Conservation (phyloP, 1,140 invertebrate species). For the Stenopsyche tienmushanensis region DNA sequence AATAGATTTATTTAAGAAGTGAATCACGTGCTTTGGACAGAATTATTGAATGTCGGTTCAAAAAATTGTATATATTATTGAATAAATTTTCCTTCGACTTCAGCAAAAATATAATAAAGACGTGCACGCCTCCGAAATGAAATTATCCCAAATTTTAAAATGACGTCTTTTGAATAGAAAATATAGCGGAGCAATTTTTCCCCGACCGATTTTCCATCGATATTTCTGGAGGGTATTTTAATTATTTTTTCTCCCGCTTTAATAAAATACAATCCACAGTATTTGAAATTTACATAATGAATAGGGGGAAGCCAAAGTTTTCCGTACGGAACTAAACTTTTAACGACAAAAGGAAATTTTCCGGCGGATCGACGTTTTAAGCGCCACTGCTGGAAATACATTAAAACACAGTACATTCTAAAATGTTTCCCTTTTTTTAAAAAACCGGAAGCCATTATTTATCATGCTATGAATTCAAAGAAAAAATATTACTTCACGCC, state of each 20-base stretch:
- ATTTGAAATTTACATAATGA: constrained; percentile 24
- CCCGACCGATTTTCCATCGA: constrained; percentile 3
- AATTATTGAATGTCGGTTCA: too few species aligned
- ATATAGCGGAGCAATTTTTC: background rate
- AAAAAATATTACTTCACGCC: too few species aligned
- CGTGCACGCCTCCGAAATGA: too few species aligned
- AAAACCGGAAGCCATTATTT: too few species aligned
- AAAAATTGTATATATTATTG: too few species aligned
- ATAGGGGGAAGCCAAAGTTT: constrained; percentile 23
- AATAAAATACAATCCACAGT: constrained; percentile 24
- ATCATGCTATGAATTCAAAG: too few species aligned
- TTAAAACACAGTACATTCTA: too few species aligned
- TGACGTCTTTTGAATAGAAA: background rate
- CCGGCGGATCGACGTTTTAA: constrained; percentile 4
- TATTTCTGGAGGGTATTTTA: constrained; percentile 14
- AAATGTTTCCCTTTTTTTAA: too few species aligned
- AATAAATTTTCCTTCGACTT: too few species aligned
- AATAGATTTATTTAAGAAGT: too few species aligned
- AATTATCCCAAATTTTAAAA: background rate
- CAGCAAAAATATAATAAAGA: too few species aligned
- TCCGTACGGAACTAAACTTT: constrained; percentile 19
- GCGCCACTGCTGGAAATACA: constrained; percentile 1
- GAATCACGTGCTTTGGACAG: too few species aligned
- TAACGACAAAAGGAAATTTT: constrained; percentile 31
- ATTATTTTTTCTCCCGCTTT: constrained; percentile 11